Base-by-base conservation (phyloP, 2,797 vertebrate genomes). In the Clarias platycephalus region DNA sequence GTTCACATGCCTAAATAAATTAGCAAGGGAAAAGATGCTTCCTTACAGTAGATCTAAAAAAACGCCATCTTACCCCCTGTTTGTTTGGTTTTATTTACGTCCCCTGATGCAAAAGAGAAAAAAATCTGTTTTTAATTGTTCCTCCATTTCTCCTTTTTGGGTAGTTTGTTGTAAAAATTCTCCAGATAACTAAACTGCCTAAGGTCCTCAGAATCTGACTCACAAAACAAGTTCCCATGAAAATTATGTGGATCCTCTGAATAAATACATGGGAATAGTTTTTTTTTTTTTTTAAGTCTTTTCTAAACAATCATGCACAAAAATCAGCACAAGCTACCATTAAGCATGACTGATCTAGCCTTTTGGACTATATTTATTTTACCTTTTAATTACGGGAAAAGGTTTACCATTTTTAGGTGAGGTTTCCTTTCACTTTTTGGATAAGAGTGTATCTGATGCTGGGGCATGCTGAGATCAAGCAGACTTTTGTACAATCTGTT, bases 361-460 rank as follows among this genome's bases (percentile, higher is more conserved):
- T 44, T 49, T 9, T 58, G 68, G n/a, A 72, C 8, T 49, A 74
- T n/a, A 53, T 74, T 26, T 15, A 2, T 8, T 6, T 74, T 74
- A 74, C 44, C 26, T 75, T 20, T 75, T 34, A 57, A 70, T 40
- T 70, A 24, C 34, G 1, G 49, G 40, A 68, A 12, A 49, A 60
- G 53, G 58, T 58, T 74, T 60, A 53, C 62, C 31, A 53, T 58
- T 28, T 28, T 72, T 62, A 66, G 18, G 31, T 2, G 22, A 64
- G 22, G 37, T 85, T 88, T 88, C 81, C 78, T 82, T 85, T 86
- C 75, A 60, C 62, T 37, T 80, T 66, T 49, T 55, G 63, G 79
- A 84, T 80, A 77, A 85, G 55, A 34, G 18, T 5, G 5, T 79
- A 87, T 86, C 79, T 68, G 77, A 68, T 84, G 57, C 58, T 49